Percentiles rank a stretch among this genome's conserved stretches.
These are phyloP conservation scores for Epinephelus cyanopodus DNA, from an alignment of 2,113 vertebrate species.

Conservation along the genomic window DNA sequence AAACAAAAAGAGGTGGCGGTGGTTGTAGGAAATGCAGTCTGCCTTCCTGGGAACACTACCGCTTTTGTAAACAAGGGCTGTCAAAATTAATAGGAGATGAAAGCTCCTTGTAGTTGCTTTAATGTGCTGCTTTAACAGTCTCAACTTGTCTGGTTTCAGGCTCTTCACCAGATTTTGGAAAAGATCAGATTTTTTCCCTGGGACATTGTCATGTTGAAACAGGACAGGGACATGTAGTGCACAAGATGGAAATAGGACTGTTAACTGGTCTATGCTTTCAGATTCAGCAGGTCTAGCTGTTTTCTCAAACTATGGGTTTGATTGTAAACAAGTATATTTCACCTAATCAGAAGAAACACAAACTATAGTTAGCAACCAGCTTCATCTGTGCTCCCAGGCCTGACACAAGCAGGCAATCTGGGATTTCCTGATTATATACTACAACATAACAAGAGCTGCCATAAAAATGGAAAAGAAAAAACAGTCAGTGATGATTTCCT, in stretches of 20 bases:
- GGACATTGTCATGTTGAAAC: too few relatives aligned
- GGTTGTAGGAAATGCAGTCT: too few relatives aligned
- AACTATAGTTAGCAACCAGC: neutral
- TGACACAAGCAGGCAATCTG: neutral
- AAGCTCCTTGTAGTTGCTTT: too few relatives aligned
- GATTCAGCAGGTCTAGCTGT: neutral
- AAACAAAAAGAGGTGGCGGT: too few relatives aligned
- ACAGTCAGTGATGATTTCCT: neutral
- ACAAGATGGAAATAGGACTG: neutral
- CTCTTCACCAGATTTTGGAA: too few relatives aligned
- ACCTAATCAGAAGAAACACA: neutral
- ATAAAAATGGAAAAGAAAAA: neutral
- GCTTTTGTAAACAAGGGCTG: too few relatives aligned
- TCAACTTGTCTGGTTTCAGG: too few relatives aligned
- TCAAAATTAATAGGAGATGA: too few relatives aligned
- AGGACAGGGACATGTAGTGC: too few relatives aligned
- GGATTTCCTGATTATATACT: neutral
- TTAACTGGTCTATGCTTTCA: neutral
- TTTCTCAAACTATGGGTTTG: neutral
- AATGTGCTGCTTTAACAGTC: too few relatives aligned
- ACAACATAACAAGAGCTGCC: slow-evolving; percentile 6
- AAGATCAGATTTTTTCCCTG: too few relatives aligned
- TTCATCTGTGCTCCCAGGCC: neutral
- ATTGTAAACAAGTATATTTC: neutral
- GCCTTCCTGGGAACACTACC: too few relatives aligned